Base-by-base conservation (phyloP, 2,888 invertebrate species). In the Argyresthia goedartella region DNA sequence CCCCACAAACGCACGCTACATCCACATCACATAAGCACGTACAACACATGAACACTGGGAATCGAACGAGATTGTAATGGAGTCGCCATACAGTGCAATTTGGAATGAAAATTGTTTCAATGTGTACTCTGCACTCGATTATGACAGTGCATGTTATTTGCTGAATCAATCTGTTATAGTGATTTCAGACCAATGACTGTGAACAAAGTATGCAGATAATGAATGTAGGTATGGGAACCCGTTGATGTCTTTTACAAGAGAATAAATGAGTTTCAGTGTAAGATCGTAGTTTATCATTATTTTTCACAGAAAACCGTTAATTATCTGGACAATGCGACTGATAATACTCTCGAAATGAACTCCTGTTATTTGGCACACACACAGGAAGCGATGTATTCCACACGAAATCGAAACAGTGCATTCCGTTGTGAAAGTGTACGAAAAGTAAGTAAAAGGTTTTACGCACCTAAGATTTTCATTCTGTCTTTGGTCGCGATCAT, bases 401-500 rank as follows among this genome's bases (percentile, higher is more conserved):
- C 76, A 71, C 79, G 65, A 58, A 61, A 62, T 62, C 55, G 65
- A 76, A 78, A 75, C 68, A 67, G 78, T 79, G 79, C 76, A 71
- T 64, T 66, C 59, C 57, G 59, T 62, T 59, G 35, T 34, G 49
- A 41, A 13, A 41, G 13, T 34, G 13, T 34, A 36, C 46, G n/a
- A n/a, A 25, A 33, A 2, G 67, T 62, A 63, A 60, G 66, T 62
- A 64, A 56, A 65, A 64, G n/a, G 62, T 54, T 14, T 54, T 93
- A 93, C 77, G 91, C 91, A 63, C 95, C 95, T 67, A 95, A 80
- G 64, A 92, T 92, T 56, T 91, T 91, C 47, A 95, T 87, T 64
- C 92, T 90, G 60, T 93, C 92, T 58, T 92, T 91, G n/a, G 91
- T 91, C 14, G 95, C 95, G 58, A 96, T 95, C 75, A 93, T 92